Evolutionary conservation across 2,113 vertebrate species (phyloP), one percentile per base, ranked within the genome.

Genomic region (Probosciger aterrimus): DNA sequence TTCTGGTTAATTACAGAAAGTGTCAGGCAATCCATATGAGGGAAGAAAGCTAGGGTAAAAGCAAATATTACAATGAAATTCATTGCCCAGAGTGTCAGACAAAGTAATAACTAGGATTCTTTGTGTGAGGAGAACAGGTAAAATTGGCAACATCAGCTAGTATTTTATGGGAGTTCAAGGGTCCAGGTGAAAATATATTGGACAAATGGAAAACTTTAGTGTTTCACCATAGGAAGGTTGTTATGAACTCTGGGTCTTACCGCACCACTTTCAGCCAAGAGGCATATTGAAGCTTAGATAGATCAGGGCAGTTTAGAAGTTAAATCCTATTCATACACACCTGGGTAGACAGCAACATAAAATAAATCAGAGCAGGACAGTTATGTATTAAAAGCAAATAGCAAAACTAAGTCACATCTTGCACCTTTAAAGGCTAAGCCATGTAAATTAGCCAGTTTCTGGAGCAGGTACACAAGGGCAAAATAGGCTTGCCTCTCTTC

Each of bases 1-100:
- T 96, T 93, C 73, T 88, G 47, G 47, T 92, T 96, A 96, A 88
- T 91, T 96, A 93, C 30, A 77, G 47, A 31, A 90, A 81, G 64
- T 71, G 89, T 91, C 52, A 88, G 78, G 30, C 65, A 50, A 81
- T 82, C 11, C 95, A 55, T 64, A 94, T 41, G 20, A 93, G 74
- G 19, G 60, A 93, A 44, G 57, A 93, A 93, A 93, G 70, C 50
- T 93, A 96, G 47, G 31, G 30, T 84, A 62, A 65, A 60, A 80
- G 69, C 18, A 52, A 87, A 93, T 95, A 96, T 82, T 94, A 75
- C 53, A 24, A 63, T 49, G 31, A 92, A 96, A 97, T 91, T 74
- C n/a, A 82, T 79, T 91, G 60, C 74, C 59, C 7, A 0, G 47
- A 39, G 75, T 44, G 73, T 68, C 88, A 95, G 68, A 50, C 52